Evolutionary conservation across 2,797 vertebrate species (phyloP), one percentile per base, ranked within the genome.

Genomic region (Enteromius fasciolatus): DNA sequence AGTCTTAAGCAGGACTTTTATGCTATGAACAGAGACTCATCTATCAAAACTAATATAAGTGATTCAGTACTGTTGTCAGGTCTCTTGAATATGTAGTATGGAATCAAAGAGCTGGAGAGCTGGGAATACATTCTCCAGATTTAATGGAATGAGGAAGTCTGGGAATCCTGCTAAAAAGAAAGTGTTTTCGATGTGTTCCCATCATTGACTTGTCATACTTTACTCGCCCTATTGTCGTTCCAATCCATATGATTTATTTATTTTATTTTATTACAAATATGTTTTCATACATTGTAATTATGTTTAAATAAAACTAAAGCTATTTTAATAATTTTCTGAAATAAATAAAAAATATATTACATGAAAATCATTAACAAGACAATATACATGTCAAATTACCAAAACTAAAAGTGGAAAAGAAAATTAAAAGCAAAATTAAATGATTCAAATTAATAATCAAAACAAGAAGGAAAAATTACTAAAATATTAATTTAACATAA

Each of bases 11-110:
- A 61, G 46, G 57, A 8, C 31, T 63, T 23, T 69, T 81, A 77
- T 69, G 76, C 44, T 50, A 63, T 50, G 23, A 80, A 80, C 61
- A 59, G 39, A 48, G 83, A 63, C 54, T 75, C 41, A 39, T 70
- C 5, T 11, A 81, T 61, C 31, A 64, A 64, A 41, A 77, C 66
- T 44, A 64, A 76, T 76, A 64, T 25, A 70, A 50, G 33, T 50
- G 48, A 68, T 69, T 54, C 61, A 68, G 23, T 64, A 25, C 25
- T 74, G 57, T 63, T 73, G 8, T 20, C 61, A 63, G 48, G 69
- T 74, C 18, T 52, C 28, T 75, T 75, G 20, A 9, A 81, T 39
- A 50, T 63, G 28, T 74, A n/a, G 39, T 33, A 69, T 76, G 61
- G 48, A 76, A n/a, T 9, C 31, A 54, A 48, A 41, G 36, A 66